Conservation (phyloP, 2,888 invertebrate genomes). For the Tenthredo amoena region DNA sequence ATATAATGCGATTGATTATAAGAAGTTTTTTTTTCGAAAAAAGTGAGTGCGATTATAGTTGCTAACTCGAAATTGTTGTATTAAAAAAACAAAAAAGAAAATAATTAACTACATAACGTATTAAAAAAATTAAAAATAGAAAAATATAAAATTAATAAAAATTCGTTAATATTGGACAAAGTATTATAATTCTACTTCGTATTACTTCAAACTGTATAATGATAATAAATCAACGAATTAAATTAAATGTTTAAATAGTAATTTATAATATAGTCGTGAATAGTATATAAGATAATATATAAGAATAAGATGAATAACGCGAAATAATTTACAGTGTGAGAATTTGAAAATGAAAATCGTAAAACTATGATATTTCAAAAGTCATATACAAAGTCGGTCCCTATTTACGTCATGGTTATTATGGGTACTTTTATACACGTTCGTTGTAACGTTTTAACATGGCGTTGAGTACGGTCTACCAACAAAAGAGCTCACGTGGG, state of each 20-base stretch:
- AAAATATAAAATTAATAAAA: neutral
- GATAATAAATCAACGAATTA: neutral
- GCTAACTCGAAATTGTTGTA: neutral
- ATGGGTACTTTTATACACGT: neutral
- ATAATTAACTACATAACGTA: neutral
- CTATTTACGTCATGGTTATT: conserved; percentile 13
- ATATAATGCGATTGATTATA: neutral
- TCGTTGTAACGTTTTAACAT: conserved; percentile 7
- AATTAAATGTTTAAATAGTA: neutral
- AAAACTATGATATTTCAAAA: neutral
- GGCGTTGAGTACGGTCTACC: conserved; percentile 19
- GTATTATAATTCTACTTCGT: neutral
- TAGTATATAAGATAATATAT: neutral
- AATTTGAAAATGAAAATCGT: neutral
- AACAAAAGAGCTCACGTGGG: conserved; percentile 30
- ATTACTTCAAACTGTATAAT: neutral
- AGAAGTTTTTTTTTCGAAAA: neutral
- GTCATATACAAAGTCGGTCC: neutral
- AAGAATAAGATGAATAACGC: neutral
- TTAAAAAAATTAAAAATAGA: neutral
- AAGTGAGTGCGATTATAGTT: conserved; percentile 2
- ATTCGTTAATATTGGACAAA: neutral
- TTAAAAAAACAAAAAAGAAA: neutral
- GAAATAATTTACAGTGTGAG: neutral
- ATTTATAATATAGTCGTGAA: neutral